phyloP scores from a whole-genome alignment of 2,888 invertebrate genomes.

The Eucriotettix oculatus region DNA sequence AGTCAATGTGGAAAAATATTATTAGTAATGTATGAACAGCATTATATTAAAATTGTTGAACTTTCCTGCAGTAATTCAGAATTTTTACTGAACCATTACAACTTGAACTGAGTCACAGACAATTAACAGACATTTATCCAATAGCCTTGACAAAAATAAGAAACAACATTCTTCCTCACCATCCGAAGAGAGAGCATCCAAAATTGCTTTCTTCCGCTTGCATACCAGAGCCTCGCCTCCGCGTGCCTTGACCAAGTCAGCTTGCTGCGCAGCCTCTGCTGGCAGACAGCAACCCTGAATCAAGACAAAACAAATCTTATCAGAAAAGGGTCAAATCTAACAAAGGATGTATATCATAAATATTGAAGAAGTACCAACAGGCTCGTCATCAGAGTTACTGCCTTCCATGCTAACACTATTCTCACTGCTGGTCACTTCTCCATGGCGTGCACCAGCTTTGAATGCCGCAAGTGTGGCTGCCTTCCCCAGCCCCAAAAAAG shows the following conservation, averaged over 20 bases:
- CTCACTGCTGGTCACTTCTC: slow-evolving; percentile 47
- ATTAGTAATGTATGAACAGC: too few relatives aligned
- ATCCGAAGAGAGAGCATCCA: too few relatives aligned
- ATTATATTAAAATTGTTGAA: too few relatives aligned
- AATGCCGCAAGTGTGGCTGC: slow-evolving; percentile 9
- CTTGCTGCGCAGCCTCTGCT: neutral
- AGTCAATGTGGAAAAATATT: too few relatives aligned
- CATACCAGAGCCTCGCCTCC: too few relatives aligned
- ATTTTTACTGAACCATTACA: too few relatives aligned
- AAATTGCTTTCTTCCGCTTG: too few relatives aligned
- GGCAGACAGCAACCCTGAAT: neutral
- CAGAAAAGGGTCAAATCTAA: neutral
- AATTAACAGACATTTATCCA: too few relatives aligned
- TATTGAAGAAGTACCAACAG: slow-evolving; percentile 19
- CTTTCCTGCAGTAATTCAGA: too few relatives aligned
- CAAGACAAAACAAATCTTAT: neutral
- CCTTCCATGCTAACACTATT: slow-evolving; percentile 67
- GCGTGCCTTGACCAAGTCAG: neutral
- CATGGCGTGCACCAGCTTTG: slow-evolving; percentile 5
- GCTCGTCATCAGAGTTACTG: slow-evolving; percentile 65
- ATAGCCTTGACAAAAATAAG: too few relatives aligned
- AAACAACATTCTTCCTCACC: too few relatives aligned
- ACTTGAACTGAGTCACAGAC: too few relatives aligned
- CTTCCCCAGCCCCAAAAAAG: slow-evolving; percentile 13
- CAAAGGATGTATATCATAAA: slow-evolving; percentile 1